Percentiles rank a stretch among this genome's conserved stretches.
phyloP scores from a whole-genome alignment of 64 coral and sea anemone genomes.

The Orbicella faveolata region DNA sequence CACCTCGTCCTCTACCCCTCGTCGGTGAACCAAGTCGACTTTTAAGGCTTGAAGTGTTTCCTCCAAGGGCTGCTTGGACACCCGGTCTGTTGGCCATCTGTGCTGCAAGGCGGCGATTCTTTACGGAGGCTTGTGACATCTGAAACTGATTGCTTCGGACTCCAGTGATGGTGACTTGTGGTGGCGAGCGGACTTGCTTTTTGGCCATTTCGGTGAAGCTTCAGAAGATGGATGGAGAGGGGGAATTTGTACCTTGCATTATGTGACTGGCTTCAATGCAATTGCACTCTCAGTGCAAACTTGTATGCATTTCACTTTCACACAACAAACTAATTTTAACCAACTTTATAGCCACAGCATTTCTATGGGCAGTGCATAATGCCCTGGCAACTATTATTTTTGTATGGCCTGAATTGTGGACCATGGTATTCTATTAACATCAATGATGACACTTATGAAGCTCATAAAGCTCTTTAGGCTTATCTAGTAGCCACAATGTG shows the following conservation, averaged over 20 bases:
- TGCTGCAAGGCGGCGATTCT: conserved; percentile 87
- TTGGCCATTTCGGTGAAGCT: conserved; percentile 92
- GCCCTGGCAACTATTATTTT: not conserved
- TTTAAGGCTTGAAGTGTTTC: conserved; percentile 42
- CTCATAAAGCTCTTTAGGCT: not conserved
- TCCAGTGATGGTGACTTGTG: conserved; percentile 85
- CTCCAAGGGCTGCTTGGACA: conserved; percentile 75
- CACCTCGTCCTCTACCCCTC: conserved; percentile 42
- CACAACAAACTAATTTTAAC: not conserved
- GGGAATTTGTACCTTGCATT: conserved; percentile 55
- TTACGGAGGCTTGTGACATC: conserved; percentile 71
- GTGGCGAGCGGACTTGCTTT: conserved; percentile 67
- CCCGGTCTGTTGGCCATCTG: conserved; percentile 90
- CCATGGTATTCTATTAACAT: not conserved
- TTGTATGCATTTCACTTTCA: conserved; percentile 15
- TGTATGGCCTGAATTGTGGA: not conserved
- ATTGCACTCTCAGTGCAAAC: not conserved
- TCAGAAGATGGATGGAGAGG: conserved; percentile 83
- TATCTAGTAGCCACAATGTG: conserved; percentile 2
- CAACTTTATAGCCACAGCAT: not conserved
- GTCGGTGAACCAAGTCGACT: conserved; percentile 56
- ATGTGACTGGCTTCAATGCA: conserved; percentile 39
- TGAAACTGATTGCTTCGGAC: conserved; percentile 78
- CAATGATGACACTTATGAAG: not conserved
- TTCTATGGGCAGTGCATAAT: not conserved